Evolutionary conservation across 2,797 vertebrate genomes (phyloP).

Genomic region (Enteromius fasciolatus): DNA sequence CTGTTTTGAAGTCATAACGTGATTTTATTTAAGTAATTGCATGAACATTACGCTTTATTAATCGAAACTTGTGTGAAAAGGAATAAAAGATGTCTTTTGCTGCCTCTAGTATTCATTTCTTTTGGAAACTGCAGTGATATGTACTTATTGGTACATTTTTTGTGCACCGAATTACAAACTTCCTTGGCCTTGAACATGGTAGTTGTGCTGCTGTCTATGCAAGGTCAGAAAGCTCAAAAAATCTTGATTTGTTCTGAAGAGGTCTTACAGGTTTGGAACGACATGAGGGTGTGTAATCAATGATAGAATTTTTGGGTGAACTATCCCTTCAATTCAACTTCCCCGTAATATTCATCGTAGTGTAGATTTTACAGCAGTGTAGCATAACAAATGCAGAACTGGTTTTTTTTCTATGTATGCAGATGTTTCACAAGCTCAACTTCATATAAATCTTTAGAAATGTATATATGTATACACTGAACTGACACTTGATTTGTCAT

Average conservation of each 20-base stretch:
- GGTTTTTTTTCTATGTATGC: not conserved
- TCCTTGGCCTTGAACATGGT: not conserved
- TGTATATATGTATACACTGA: not conserved
- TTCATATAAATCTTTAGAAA: not conserved
- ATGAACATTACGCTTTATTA: too few relatives aligned
- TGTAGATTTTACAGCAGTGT: not conserved
- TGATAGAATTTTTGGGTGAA: not conserved
- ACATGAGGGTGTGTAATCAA: not conserved
- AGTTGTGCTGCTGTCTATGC: not conserved
- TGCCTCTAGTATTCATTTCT: too few relatives aligned
- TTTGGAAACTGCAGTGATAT: too few relatives aligned
- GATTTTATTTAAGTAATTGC: too few relatives aligned
- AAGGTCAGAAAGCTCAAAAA: not conserved
- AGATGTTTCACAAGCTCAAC: not conserved
- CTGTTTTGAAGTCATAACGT: too few relatives aligned
- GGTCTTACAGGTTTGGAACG: not conserved
- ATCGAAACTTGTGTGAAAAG: too few relatives aligned
- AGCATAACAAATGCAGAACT: not conserved
- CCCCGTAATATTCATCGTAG: not conserved
- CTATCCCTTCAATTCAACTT: not conserved
- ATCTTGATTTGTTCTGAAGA: not conserved
- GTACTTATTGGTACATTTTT: too few relatives aligned
- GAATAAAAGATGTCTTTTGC: too few relatives aligned
- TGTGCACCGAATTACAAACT: not conserved
- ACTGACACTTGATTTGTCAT: not conserved